These are phyloP conservation scores for Oreortyx pictus DNA, from an alignment of 2,797 vertebrate species.

Conservation along the genomic window DNA sequence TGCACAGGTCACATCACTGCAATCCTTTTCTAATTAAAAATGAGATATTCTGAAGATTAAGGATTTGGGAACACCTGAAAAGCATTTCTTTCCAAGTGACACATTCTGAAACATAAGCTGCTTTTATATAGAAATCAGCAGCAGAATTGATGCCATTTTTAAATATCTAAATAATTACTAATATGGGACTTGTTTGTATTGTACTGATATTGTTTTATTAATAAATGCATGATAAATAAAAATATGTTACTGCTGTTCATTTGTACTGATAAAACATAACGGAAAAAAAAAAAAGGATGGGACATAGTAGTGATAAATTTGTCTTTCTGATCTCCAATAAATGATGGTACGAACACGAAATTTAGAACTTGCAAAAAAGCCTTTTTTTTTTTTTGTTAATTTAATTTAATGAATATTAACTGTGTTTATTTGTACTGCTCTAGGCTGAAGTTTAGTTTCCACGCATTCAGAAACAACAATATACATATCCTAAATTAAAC, in stretches of 20 bases:
- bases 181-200: not conserved
- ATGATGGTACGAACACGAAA: not conserved
- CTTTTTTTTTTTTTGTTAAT: not conserved
- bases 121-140: conserved; percentile 9
- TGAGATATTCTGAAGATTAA: conserved; percentile 81
- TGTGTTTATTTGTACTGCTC: not conserved
- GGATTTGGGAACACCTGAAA: conserved; percentile 59
- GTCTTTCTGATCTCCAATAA: conserved; percentile 2
- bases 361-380: not conserved
- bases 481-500: not conserved
- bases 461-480: not conserved
- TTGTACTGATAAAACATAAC: not conserved
- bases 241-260: not conserved
- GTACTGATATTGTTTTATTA: not conserved
- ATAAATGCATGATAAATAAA: not conserved
- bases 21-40: conserved; percentile 90
- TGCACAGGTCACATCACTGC: conserved; percentile 75
- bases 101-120: conserved; percentile 50
- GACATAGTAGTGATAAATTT: not conserved
- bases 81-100: conserved; percentile 79
- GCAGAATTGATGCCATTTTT: not conserved
- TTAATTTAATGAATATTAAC: not conserved
- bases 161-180: not conserved
- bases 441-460: not conserved
- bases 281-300: not conserved